Evolutionary conservation across 2,888 invertebrate species (phyloP), one percentile per base, ranked within the genome.

Genomic region (Pocota personata): DNA sequence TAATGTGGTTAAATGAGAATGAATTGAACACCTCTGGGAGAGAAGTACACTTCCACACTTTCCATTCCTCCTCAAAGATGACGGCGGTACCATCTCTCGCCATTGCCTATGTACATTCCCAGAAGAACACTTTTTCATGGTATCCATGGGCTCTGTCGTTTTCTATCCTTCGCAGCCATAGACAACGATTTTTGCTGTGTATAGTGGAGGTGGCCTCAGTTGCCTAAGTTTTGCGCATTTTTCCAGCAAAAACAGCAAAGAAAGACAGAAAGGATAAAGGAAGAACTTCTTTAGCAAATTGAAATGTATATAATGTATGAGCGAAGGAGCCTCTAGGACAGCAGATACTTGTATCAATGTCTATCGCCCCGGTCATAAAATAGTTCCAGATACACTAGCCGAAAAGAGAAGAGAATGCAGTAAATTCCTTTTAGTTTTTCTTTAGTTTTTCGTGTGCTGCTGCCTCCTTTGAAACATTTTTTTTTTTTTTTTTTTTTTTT

Each of bases 1-100:
- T 87, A 87, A 87, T 87, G 87, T 87, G 87, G 87, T 87, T 87
- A 87, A 87, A 87, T 87, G 77, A 87, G 87, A 87, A 87, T 83
- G 76, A 87, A 80, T 87, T 83, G 87, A 87, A 87, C 83, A 87
- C 87, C 87, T 87, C 77, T 72, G 84, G 84, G 84, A 80, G 67
- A 35, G 43, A 21, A 43, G 69, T 46, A 52, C 60, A 71, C 71
- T 80, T 75, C 50, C 62, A 73, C 75, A 75, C 57, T 37, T 46
- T 10, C 48, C 35, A 55, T 37, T 19, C 72, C 30, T 48, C 12
- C 50, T 64, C 43, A 58, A 35, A 32, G 30, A 60, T 55, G 69
- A 30, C 4, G 24, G n/a, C 27, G 40, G 3, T 43, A 37, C 7
- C 37, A 30, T 55, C 43, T 48, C 32, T 30, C 16, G 24, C 48